Conservation (phyloP, 2,113 vertebrate species). For the Eudyptes chrysolophus region DNA sequence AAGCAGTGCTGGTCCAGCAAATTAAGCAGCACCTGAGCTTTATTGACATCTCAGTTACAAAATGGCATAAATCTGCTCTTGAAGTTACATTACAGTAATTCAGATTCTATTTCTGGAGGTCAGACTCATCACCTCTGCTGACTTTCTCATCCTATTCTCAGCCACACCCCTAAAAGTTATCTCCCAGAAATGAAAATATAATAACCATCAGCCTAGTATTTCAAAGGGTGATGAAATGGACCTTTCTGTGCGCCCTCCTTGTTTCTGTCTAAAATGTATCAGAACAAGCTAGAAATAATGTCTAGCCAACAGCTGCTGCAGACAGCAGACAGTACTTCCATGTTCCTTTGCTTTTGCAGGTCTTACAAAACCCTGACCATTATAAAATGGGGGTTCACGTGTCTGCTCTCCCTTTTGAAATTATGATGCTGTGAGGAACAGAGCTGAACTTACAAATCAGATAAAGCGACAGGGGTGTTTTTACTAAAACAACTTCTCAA, state of each 20-base stretch:
- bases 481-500: neutral
- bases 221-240: neutral
- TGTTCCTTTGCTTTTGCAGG: neutral
- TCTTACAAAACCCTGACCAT: neutral
- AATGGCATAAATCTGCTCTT: neutral
- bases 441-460: neutral
- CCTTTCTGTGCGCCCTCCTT: neutral
- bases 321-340: neutral
- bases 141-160: neutral
- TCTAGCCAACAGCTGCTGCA: neutral
- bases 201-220: neutral
- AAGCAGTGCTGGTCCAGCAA: neutral
- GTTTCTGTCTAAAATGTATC: neutral
- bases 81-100: neutral
- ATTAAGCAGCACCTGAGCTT: neutral
- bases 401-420: neutral
- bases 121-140: neutral
- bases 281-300: neutral
- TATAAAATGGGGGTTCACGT: neutral
- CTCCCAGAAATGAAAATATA: neutral
- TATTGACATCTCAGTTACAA: neutral
- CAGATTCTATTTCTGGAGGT: neutral
- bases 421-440: neutral
- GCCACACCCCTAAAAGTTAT: neutral
- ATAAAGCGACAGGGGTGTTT: neutral